These are phyloP conservation scores for Sebastes kiyomatsui DNA, from an alignment of 2,797 vertebrate species.

Conservation along the genomic window DNA sequence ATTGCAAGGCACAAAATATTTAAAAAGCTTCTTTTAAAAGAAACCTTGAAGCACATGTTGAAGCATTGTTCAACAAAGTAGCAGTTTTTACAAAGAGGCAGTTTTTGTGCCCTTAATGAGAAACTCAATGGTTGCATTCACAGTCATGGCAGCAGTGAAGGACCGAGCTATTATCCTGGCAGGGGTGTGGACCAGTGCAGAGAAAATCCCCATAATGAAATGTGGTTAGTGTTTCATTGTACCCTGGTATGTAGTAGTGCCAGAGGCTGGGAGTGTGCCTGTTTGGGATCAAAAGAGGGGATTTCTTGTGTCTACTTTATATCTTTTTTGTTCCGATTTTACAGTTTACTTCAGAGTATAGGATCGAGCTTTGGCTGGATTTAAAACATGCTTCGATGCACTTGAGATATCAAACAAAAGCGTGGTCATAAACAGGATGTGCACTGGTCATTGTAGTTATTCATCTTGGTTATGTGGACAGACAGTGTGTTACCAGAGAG, in stretches of 20 bases:
- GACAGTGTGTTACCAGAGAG: not conserved
- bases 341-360: not conserved
- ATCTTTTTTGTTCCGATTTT: not conserved
- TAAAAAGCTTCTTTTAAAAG: not conserved
- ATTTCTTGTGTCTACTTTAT: not conserved
- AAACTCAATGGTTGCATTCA: conserved; percentile 12
- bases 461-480: conserved; percentile 23
- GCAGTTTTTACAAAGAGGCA: not conserved
- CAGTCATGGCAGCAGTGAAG: conserved; percentile 1
- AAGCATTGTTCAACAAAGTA: not conserved
- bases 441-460: conserved; percentile 2
- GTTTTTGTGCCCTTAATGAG: not conserved
- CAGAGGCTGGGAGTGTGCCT: conserved; percentile 2
- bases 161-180: conserved; percentile 17
- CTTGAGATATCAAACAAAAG: not conserved
- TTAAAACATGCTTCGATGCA: not conserved
- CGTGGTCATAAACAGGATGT: conserved; percentile 4
- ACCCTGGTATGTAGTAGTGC: not conserved
- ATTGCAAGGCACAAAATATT: not conserved
- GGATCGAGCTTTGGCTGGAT: not conserved
- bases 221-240: conserved; percentile 37
- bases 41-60: not conserved
- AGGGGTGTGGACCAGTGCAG: conserved; percentile 12
- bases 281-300: not conserved
- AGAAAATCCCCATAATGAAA: conserved; percentile 38